Conservation (phyloP, 2,888 invertebrate species). For the Esperia sulphurella region DNA sequence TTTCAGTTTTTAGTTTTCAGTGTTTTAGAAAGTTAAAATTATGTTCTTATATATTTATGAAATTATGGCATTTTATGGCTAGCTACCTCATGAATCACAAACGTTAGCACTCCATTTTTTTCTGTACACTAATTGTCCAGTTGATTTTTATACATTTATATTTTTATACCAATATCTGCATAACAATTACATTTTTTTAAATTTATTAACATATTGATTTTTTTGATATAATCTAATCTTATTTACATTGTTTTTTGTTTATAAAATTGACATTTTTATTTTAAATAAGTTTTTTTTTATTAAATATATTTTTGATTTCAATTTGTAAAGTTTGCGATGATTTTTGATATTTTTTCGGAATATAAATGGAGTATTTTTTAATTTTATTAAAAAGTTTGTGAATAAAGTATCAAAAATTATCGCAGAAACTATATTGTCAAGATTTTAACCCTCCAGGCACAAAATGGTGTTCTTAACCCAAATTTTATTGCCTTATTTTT, state of each 20-base stretch:
- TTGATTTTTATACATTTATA: conserved; percentile 49
- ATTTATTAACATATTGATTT: conserved; percentile 55
- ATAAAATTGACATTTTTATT: conserved; percentile 69
- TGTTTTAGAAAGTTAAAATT: conserved; percentile 3
- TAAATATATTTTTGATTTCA: conserved; percentile 49
- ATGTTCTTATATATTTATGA: conserved; percentile 13
- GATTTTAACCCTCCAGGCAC: conserved; percentile 60
- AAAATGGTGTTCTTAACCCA: conserved; percentile 73
- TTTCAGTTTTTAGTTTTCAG: background rate
- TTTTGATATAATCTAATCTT: conserved; percentile 63
- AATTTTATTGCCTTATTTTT: conserved; percentile 63
- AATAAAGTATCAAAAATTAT: conserved; percentile 37
- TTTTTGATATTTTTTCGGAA: conserved; percentile 33
- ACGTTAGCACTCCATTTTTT: conserved; percentile 55
- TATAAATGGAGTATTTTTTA: background rate
- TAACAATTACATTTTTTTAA: conserved; percentile 55
- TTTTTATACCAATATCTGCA: conserved; percentile 53
- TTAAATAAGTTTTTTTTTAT: conserved; percentile 48
- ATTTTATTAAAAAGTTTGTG: background rate
- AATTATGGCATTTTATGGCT: conserved; percentile 76
- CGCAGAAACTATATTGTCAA: conserved; percentile 63
- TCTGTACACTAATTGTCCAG: conserved; percentile 49
- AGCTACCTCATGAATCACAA: conserved; percentile 76
- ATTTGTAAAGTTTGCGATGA: conserved; percentile 40
- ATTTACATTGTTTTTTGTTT: conserved; percentile 66